Evolutionary conservation across 2,888 invertebrate genomes (phyloP), one percentile per base, ranked within the genome.

Genomic region (Noctua janthina): DNA sequence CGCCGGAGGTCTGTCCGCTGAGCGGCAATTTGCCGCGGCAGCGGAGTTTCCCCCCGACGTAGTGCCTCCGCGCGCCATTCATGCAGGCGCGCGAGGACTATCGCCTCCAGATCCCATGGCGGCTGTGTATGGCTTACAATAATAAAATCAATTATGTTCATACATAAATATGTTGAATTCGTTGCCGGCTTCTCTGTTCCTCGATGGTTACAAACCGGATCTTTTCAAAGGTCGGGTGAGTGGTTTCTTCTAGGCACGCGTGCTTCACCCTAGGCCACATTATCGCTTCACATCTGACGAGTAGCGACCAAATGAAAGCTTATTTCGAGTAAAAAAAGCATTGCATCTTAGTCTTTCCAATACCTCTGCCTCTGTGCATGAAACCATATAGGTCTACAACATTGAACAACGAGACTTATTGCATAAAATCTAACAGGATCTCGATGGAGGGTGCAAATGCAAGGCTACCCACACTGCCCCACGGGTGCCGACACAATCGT

Each of bases 401-500:
- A 39, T 56, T 39, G n/a, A 6, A 29, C 39, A 49, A 8, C 49
- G n/a, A 35, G 10, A 35, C 13, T 49, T 79, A 79, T 79, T 59
- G 59, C 51, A 51, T 69, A 7, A 68, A 68, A 46, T 23, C 13
- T 13, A 59, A 67, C 23, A 49, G 29, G 10, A 73, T 59, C 39
- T 81, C 49, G 15, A 2, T 2, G 15, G 10, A 39, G 7, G 59
- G 10, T 29, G 39, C 29, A 49, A 43, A 43, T 2, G 11, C 66
- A 39, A 62, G 17, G 20, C 35, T 59, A 23, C 46, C 39, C 39
- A 66, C 11, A 39, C 8, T 35, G 35, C 15, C 62, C 59, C 20
- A 82, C 74, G 51, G 29, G 20, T 13, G 46, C 4, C 39, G 46
- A 64, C 56, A 39, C 17, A 83, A 83, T 83, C 39, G 13, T 54